Evolutionary conservation across 2,113 vertebrate species (phyloP).

Genomic region (Oenanthe oenanthe): DNA sequence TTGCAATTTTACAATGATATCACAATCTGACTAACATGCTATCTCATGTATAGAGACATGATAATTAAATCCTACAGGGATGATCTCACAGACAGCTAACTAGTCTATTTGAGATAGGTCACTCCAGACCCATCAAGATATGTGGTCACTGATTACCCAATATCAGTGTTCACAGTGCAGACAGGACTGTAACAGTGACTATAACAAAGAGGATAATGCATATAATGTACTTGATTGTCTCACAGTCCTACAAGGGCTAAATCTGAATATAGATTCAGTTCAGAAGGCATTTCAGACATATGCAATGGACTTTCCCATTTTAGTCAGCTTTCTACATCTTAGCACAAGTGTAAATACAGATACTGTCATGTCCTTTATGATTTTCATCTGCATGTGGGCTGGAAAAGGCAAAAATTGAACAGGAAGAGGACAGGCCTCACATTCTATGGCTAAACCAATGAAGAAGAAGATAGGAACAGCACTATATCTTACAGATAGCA

Average conservation of each 20-base stretch:
- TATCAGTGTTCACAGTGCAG: not conserved
- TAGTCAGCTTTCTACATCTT: not conserved
- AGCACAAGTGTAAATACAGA: not conserved
- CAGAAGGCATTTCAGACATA: not conserved
- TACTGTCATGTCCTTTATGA: accelerated
- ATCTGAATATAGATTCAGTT: not conserved
- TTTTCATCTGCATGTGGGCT: not conserved
- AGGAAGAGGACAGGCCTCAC: not conserved
- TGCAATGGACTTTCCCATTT: not conserved
- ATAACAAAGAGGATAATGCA: not conserved
- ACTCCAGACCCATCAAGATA: not conserved
- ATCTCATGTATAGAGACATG: not conserved
- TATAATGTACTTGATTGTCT: not conserved
- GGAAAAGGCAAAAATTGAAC: not conserved
- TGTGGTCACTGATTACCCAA: not conserved
- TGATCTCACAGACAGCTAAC: not conserved
- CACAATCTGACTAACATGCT: not conserved
- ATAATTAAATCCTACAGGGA: not conserved
- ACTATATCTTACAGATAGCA: not conserved
- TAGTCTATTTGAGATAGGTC: not conserved
- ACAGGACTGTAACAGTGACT: not conserved
- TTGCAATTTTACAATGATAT: not conserved
- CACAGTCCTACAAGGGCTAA: not conserved
- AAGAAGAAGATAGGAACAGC: not conserved
- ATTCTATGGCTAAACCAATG: not conserved